Evolutionary conservation across 2,113 vertebrate species (phyloP).

Genomic region (Chrysemys picta): DNA sequence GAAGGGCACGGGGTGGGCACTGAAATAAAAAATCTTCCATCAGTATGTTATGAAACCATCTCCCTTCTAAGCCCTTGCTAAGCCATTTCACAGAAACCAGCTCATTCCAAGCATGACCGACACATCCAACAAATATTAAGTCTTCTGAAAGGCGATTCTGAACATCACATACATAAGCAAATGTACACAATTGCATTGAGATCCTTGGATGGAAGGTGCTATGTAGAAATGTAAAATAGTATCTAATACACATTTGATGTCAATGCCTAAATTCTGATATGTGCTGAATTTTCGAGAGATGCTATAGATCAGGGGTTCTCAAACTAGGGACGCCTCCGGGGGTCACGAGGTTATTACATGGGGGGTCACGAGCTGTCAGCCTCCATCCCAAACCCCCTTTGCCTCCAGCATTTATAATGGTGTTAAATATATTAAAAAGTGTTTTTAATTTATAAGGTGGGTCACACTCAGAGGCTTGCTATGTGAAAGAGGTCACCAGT

Average conservation of each 20-base stretch:
- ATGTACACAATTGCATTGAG: background rate
- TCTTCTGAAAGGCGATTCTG: background rate
- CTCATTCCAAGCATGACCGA: background rate
- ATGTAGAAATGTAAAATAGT: background rate
- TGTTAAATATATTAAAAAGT: too few relatives aligned
- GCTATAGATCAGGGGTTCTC: background rate
- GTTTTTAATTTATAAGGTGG: too few relatives aligned
- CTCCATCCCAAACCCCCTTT: too few relatives aligned
- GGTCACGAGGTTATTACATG: too few relatives aligned
- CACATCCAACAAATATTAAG: background rate
- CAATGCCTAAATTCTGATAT: background rate
- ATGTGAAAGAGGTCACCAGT: too few relatives aligned
- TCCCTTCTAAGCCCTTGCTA: background rate
- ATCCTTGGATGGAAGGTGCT: background rate
- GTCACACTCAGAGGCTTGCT: too few relatives aligned
- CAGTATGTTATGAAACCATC: background rate
- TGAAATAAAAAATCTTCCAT: slow-evolving; percentile 56
- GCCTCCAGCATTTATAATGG: too few relatives aligned
- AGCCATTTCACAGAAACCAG: background rate
- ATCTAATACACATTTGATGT: background rate
- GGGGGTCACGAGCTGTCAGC: too few relatives aligned
- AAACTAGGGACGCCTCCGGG: too few relatives aligned
- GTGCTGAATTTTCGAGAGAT: background rate
- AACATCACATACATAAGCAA: background rate
- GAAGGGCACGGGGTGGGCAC: slow-evolving; percentile 88